Evolutionary conservation across 2,113 vertebrate species (phyloP).

Genomic region (Pyrgilauda ruficollis): DNA sequence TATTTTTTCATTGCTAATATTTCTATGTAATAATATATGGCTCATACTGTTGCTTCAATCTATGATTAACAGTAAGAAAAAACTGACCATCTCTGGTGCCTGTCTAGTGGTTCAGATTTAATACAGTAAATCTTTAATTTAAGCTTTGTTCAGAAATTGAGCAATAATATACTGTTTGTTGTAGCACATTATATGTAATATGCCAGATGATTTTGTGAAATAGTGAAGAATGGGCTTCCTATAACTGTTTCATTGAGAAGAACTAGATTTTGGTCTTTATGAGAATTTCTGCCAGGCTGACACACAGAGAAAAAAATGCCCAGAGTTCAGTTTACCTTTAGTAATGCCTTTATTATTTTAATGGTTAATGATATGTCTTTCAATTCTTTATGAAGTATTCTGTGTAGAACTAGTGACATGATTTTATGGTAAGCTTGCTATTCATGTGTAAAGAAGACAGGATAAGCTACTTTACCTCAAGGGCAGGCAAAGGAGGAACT

Average conservation of each 20-base stretch:
- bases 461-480: background rate
- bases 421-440: background rate
- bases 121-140: background rate
- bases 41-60: background rate
- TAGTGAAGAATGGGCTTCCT: background rate
- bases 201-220: background rate
- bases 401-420: background rate
- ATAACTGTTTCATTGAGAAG: background rate
- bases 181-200: background rate
- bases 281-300: background rate
- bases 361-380: background rate
- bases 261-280: background rate
- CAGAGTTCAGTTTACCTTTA: background rate
- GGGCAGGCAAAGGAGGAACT: background rate
- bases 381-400: background rate
- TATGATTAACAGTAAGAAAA: background rate
- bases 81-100: background rate
- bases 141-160: background rate
- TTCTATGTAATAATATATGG: background rate
- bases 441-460: background rate
- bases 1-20: background rate
- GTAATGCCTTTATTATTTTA: conserved; percentile 3
- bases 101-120: background rate
- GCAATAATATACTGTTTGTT: background rate
- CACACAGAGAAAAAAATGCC: background rate